Evolutionary conservation across 2,888 invertebrate species (phyloP), one percentile per base, ranked within the genome.

Genomic region (Linnaemya tessellans): DNA sequence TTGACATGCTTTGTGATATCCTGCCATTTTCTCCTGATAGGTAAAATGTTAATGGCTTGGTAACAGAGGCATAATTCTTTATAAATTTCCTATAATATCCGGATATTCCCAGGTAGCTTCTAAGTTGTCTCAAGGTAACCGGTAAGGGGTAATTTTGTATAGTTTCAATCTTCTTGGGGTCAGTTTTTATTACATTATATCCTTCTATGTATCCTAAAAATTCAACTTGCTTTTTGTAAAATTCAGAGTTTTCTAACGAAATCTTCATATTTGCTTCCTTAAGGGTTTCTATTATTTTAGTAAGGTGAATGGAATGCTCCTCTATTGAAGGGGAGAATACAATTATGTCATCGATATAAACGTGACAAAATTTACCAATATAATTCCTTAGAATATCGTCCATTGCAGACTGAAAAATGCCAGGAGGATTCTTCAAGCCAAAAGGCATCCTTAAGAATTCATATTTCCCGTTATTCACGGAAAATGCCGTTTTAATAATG

Each of bases 121-220:
- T 46, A 46, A 46, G 46, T 46, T 46, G 46, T 15, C 46, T 10
- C 46, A 46, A 46, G 46, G 46, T 46, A 46, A 13, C 46, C 15
- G 46, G 13, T 46, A 46, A 1, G 15, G 46, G 46, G 46, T 46
- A 46, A 46, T 46, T 46, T 15, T 46, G 15, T 46, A 46, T 46
- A 46, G 46, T 46, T 46, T 46, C 15, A 46, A 46, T 46, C 5
- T 46, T 46, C 5, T 15, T 46, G 11, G 46, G 46, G n/a, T 46
- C 46, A 56, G 80, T 85, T 85, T 79, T 81, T 20, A 87, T 87
- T 3, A 79, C 83, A 41, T 83, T 82, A 43, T 46, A 46, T 46
- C 15, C 22, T 1, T 10, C 51, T 68, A n/a, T 64, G 8, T 56
- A 22, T 15, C 22, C 56, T 30, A 58, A 30, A 58, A 30, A 30